Base-by-base conservation (phyloP, 2,888 invertebrate species). In the Harpalus rubripes region DNA sequence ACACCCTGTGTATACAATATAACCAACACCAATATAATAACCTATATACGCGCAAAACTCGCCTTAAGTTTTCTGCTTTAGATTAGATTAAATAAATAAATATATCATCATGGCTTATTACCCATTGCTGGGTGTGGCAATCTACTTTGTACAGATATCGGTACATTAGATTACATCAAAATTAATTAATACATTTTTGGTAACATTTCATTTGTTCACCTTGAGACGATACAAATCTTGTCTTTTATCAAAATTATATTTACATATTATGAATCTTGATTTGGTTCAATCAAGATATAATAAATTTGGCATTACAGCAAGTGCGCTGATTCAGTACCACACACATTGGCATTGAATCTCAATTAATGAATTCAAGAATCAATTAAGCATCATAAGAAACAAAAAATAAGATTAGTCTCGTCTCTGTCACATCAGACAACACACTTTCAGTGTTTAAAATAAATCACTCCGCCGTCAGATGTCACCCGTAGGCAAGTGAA, bases 401-500 rank as follows among this genome's bases (percentile, higher is more conserved):
- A 68, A 32, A 78, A 58, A 56, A 32, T 78, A 58, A 15, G 44
- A 12, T 12, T 52, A 18, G 74, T 78, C 78, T 78, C 52, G 76
- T 76, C 76, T 76, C 59, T 68, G 68, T 68, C 68, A 15, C 16
- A 39, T 32, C 44, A 12, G 44, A 61, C 61, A 81, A 81, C 84
- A 63, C 78, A 84, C 84, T 84, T 84, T 84, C 84, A 78, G 84
- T 63, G 76, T 84, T 78, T 32, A 59, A 74, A 84, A 84, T 84
- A 84, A 84, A 84, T 84, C 84, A 78, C 76, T 16, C 22, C 61
- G n/a, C 41, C 84, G 26, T 52, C 84, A 84, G 84, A 84, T 84
- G 84, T 84, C 84, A 84, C 84, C 84, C 78, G 84, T 84, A 78
- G 84, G 84, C 84, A 84, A 84, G 84, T 84, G 84, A 84, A 84